phyloP scores from a whole-genome alignment of 2,113 vertebrate species.

The Psilopsiagon aymara region DNA sequence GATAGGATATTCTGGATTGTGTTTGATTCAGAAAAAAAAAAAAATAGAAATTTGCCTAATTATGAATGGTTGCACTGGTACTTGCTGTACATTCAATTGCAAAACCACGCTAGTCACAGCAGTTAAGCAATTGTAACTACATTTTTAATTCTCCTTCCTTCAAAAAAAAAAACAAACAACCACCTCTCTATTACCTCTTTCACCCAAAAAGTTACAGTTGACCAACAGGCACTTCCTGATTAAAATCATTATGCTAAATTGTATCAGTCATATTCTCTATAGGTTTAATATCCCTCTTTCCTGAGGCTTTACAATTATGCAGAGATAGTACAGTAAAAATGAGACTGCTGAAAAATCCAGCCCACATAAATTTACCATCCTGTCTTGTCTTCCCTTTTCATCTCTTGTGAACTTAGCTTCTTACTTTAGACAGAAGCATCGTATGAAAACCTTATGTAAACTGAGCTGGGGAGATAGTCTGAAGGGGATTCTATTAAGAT shows the following conservation, averaged over 20 bases:
- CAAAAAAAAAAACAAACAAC: neutral
- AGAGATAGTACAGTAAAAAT: neutral
- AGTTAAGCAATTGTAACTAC: neutral
- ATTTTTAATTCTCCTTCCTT: neutral
- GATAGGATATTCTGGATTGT: neutral
- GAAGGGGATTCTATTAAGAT: neutral
- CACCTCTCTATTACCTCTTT: neutral
- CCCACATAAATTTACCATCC: fast-evolving
- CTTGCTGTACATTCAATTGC: neutral
- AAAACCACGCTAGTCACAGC: neutral
- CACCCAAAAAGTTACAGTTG: neutral
- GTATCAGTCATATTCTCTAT: neutral
- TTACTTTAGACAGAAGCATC: neutral
- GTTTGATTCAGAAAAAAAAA: neutral
- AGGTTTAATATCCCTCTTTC: neutral
- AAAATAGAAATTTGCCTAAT: neutral
- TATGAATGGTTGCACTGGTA: neutral
- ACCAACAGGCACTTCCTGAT: neutral
- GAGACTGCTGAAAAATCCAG: neutral
- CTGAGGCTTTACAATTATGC: neutral
- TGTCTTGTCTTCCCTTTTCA: neutral
- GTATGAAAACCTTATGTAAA: neutral
- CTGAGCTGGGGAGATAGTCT: neutral
- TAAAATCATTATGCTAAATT: neutral
- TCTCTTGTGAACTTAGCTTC: neutral